These are phyloP conservation scores for Drosophila pallidifrons DNA, from an alignment of 1,140 invertebrate genomes.

Conservation along the genomic window DNA sequence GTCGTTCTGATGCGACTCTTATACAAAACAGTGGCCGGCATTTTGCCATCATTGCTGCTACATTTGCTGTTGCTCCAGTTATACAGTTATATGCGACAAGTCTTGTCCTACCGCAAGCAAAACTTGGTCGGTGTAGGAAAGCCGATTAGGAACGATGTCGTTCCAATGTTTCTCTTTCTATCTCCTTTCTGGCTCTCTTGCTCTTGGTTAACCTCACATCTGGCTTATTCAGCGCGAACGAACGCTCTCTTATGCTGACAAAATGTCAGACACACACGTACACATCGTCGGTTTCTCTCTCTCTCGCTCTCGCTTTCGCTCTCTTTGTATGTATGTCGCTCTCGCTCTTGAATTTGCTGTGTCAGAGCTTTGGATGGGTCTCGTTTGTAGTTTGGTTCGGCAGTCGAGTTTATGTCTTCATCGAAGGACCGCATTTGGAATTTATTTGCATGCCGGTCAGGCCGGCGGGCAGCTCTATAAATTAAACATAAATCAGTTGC, in stretches of 20 bases:
- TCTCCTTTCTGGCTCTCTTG: not conserved
- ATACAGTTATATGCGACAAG: not conserved
- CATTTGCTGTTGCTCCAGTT: slow-evolving; percentile 65
- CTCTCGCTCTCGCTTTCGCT: slow-evolving; percentile 20
- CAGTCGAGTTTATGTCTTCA: slow-evolving; percentile 78
- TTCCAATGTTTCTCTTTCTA: not conserved
- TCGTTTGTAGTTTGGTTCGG: slow-evolving; percentile 37
- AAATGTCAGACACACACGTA: not conserved
- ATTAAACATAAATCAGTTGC: slow-evolving; percentile 80
- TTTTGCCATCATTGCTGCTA: slow-evolving; percentile 9
- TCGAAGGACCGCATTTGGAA: slow-evolving; percentile 62
- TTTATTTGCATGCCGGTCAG: slow-evolving; percentile 82
- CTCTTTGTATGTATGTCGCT: not conserved
- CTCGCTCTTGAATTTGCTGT: slow-evolving; percentile 9
- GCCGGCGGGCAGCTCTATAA: slow-evolving; percentile 73
- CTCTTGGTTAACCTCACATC: not conserved
- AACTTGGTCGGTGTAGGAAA: slow-evolving; percentile 60
- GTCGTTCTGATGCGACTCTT: slow-evolving; percentile 33
- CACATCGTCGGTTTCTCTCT: not conserved
- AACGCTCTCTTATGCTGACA: not conserved
- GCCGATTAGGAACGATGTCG: not conserved
- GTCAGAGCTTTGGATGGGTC: slow-evolving; percentile 21
- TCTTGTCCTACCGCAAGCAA: slow-evolving; percentile 68
- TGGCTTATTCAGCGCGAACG: slow-evolving; percentile 50
- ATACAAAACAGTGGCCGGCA: slow-evolving; percentile 51